Percentiles rank a stretch among this genome's conserved stretches.
These are phyloP conservation scores for Siniperca chuatsi DNA, from an alignment of 2,113 vertebrate genomes.

Conservation along the genomic window DNA sequence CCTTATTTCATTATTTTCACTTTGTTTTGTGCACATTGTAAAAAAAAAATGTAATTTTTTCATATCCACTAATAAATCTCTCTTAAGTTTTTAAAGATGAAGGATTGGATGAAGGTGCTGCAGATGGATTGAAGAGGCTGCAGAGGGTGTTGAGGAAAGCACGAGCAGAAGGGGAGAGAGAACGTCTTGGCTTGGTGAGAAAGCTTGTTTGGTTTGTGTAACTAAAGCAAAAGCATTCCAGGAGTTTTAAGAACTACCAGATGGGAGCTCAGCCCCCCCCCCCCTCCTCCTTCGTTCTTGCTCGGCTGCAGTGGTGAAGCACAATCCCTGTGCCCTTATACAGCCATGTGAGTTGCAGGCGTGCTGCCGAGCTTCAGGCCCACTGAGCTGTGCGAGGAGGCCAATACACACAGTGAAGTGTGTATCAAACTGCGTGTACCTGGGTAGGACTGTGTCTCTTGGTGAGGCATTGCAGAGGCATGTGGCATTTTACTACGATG, in stretches of 20 bases:
- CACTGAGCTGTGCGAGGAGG: constrained; percentile 42
- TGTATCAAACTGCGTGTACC: constrained; percentile 27
- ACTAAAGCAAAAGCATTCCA: constrained; percentile 91
- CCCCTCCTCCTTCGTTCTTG: constrained; percentile 60
- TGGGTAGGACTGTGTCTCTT: constrained; percentile 17
- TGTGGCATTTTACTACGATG: constrained; percentile 61
- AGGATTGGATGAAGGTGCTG: constrained; percentile 20
- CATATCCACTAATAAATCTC: constrained; percentile 17
- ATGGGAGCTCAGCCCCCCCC: constrained; percentile 81
- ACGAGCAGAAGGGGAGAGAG: constrained; percentile 41
- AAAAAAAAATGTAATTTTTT: constrained; percentile 1
- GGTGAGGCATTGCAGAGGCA: constrained; percentile 45
- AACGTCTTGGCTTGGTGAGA: constrained; percentile 77
- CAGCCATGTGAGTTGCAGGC: constrained; percentile 83
- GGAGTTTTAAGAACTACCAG: constrained; percentile 89
- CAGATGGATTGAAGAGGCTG: constrained; percentile 38
- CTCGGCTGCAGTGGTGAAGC: constrained; percentile 59
- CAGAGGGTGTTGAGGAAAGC: constrained; percentile 57
- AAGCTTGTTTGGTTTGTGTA: constrained; percentile 88
- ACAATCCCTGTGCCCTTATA: constrained; percentile 85
- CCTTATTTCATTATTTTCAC: constrained; percentile 26
- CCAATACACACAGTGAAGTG: constrained; percentile 40
- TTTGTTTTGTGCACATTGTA: background rate
- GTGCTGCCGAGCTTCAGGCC: constrained; percentile 63
- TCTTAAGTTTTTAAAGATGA: constrained; percentile 15